phyloP scores from a whole-genome alignment of 35 echinoderm and acorn worm genomes.

The Apostichopus japonicus region DNA sequence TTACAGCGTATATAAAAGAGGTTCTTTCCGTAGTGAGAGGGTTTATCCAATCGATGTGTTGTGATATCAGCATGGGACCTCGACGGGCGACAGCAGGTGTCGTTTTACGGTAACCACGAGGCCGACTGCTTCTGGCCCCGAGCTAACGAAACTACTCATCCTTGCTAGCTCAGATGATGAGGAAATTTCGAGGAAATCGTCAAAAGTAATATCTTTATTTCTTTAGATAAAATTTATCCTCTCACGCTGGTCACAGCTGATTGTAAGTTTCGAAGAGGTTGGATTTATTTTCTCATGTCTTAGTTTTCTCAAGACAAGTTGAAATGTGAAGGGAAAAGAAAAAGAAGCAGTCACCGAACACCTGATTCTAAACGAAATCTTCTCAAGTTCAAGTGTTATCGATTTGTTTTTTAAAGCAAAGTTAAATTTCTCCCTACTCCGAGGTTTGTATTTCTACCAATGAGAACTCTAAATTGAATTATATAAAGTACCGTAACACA shows the following conservation, averaged over 20 bases:
- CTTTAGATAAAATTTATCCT: not conserved
- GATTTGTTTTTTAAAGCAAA: too few species aligned
- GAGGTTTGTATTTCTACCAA: too few species aligned
- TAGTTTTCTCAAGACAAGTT: not conserved
- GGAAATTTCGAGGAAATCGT: constrained; percentile 12
- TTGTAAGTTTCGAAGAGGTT: constrained; percentile 9
- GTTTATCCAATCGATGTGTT: constrained; percentile 38
- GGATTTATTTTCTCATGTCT: not conserved
- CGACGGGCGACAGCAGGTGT: constrained; percentile 41
- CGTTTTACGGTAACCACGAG: constrained; percentile 43
- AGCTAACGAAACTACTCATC: constrained; percentile 19
- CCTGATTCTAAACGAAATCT: not conserved
- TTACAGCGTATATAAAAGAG: constrained; percentile 33
- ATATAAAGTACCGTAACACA: too few species aligned
- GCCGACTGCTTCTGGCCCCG: constrained; percentile 12
- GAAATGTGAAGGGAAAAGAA: too few species aligned
- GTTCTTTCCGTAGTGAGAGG: constrained; percentile 23
- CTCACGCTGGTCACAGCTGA: not conserved
- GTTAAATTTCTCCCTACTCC: too few species aligned
- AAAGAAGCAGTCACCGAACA: not conserved
- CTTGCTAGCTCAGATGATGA: constrained; percentile 20
- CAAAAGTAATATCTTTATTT: not conserved
- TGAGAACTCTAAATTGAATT: too few species aligned
- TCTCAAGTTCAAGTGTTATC: not conserved
- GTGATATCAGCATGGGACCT: constrained; percentile 32